Base-by-base conservation (phyloP, 2,888 invertebrate genomes). In the Trypoxylon attenuatum region DNA sequence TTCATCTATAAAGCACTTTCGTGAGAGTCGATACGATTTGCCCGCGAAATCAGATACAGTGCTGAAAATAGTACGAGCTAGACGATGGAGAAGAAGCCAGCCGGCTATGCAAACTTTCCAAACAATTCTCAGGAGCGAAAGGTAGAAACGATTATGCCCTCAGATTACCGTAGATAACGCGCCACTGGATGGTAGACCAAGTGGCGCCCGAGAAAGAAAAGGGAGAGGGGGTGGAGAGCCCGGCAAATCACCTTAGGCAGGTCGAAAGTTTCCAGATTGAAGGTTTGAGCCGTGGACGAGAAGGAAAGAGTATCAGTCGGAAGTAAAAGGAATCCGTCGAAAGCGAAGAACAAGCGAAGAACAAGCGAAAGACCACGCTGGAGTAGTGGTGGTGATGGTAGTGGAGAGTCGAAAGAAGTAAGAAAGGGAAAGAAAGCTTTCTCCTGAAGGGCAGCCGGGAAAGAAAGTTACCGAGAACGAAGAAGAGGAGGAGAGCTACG, bases 261-360 rank as follows among this genome's bases (percentile, higher is more conserved):
- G 25, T 62, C 27, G 47, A 51, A 61, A 68, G 50, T 69, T 69
- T 58, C 57, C 51, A 54, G 57, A 67, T 57, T 29, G 51, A 50
- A 53, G 57, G 54, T 67, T 58, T 49, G 22, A 49, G 43, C 38
- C 50, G 66, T 19, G 45, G 38, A 41, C 27, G 16, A 10, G 33
- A 39, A 19, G 33, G 42, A 43, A 29, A 49, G 22, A 33, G 23
- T 33, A 8, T n/a, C 6, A n/a, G 49, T 22, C 3, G 8, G 22
- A 10, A 22, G 41, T n/a, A 22, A 19, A 10, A 6, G 33, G 13
- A 5, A 27, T 25, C 4, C 25, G 25, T 25, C 25, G 25, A 8
- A 25, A 25, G 5, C 4, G 25, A 5, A 8, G 25, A 5, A 8
- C 5, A 25, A 13, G 13, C 33, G 10, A 13, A 13, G n/a, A 33